Evolutionary conservation across 2,113 vertebrate genomes (phyloP).

Genomic region (Tylochromis polylepis): DNA sequence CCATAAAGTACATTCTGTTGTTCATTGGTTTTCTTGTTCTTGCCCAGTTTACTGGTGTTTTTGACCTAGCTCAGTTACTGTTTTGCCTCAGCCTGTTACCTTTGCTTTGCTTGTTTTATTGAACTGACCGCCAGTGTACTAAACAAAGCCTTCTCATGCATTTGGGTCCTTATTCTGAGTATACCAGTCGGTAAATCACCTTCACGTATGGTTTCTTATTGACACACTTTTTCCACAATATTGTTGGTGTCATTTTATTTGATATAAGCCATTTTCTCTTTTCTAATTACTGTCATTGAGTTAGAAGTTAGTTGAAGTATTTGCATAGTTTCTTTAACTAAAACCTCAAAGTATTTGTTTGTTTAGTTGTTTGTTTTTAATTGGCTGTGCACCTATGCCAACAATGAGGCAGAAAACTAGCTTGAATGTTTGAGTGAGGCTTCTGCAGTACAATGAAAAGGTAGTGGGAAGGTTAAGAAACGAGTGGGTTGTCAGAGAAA

Average conservation of each 20-base stretch:
- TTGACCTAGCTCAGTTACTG: background rate
- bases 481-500: background rate
- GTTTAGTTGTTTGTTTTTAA: background rate
- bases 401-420: background rate
- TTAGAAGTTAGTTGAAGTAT: background rate
- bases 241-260: background rate
- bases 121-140: background rate
- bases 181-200: background rate
- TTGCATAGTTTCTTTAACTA: background rate
- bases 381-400: background rate
- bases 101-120: background rate
- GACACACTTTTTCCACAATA: background rate
- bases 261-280: background rate
- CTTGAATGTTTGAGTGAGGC: background rate
- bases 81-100: background rate
- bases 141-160: background rate
- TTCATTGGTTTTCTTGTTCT: background rate
- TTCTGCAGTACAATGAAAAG: background rate
- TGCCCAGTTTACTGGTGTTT: background rate
- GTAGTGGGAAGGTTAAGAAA: background rate
- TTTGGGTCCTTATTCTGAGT: background rate
- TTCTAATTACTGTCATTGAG: background rate
- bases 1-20: background rate
- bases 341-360: background rate
- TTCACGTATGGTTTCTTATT: background rate